Conservation (phyloP, 2,888 invertebrate species). For the Smittia aterrima region DNA sequence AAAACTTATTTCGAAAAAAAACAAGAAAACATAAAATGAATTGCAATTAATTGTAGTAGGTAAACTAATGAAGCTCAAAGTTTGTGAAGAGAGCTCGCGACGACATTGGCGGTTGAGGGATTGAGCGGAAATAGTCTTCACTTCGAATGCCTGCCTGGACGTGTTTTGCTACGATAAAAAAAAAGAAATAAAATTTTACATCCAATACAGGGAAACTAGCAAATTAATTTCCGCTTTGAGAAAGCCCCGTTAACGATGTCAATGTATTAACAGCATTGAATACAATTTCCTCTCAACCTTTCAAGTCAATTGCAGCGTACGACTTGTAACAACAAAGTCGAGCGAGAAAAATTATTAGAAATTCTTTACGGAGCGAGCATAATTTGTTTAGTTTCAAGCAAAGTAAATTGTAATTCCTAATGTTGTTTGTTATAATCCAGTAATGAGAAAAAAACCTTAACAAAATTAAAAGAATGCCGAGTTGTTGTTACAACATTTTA, state of each 20-base stretch:
- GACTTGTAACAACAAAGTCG: background rate
- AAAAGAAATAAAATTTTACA: background rate
- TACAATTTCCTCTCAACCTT: background rate
- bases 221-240: slow-evolving; percentile 30
- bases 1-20: slow-evolving; percentile 10
- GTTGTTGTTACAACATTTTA: slow-evolving; percentile 36
- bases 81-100: background rate
- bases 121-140: background rate
- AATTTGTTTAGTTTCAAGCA: slow-evolving; percentile 9
- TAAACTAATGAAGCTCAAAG: slow-evolving; percentile 4
- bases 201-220: slow-evolving; percentile 28
- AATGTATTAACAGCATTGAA: background rate
- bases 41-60: slow-evolving; percentile 39
- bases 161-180: slow-evolving; percentile 11
- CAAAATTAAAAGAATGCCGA: slow-evolving; percentile 17
- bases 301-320: background rate
- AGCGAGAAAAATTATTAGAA: slow-evolving; percentile 3
- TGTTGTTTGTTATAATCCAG: slow-evolving; percentile 32
- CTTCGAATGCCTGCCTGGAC: slow-evolving; percentile 1
- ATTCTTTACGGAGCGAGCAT: background rate
- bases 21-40: slow-evolving; percentile 13
- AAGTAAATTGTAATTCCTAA: slow-evolving; percentile 34
- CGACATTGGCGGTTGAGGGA: background rate
- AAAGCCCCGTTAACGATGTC: slow-evolving; percentile 21
- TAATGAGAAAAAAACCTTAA: background rate